phyloP scores from a whole-genome alignment of 2,888 invertebrate genomes.

The Amphimallon solstitiale region DNA sequence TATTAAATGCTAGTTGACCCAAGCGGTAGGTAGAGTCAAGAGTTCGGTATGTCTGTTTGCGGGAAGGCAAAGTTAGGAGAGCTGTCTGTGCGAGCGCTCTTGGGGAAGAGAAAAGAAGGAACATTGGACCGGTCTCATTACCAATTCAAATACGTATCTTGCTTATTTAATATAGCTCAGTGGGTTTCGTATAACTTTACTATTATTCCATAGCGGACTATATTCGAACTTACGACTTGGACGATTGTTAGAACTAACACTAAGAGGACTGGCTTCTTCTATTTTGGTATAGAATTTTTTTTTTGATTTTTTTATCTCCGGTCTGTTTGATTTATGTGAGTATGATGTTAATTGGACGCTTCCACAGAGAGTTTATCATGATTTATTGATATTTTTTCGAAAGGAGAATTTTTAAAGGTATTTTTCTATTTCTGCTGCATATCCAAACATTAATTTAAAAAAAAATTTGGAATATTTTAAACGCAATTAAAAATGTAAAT shows the following conservation, averaged over 20 bases:
- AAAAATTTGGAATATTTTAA: too few species aligned
- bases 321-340: neutral
- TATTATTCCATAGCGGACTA: constrained; percentile 29
- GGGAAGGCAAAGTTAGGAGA: constrained; percentile 23
- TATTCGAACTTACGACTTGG: constrained; percentile 10
- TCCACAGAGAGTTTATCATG: too few species aligned
- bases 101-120: constrained; percentile 19
- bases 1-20: constrained; percentile 36
- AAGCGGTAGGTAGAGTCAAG: neutral
- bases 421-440: too few species aligned
- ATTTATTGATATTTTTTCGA: too few species aligned
- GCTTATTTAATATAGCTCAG: constrained; percentile 39
- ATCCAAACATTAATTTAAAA: too few species aligned
- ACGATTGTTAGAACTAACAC: constrained; percentile 16
- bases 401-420: too few species aligned
- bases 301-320: neutral
- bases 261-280: neutral
- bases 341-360: neutral
- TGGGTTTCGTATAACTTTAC: constrained; percentile 34
- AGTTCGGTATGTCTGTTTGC: constrained; percentile 16
- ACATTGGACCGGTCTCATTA: constrained; percentile 36
- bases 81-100: constrained; percentile 5
- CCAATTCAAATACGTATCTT: constrained; percentile 42
- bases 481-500: too few species aligned
- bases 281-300: constrained; percentile 13